A percentile compares a stretch with the other conserved stretches of the same genome.
phyloP scores from a whole-genome alignment of 2,113 vertebrate species.

The Athene cunicularia region DNA sequence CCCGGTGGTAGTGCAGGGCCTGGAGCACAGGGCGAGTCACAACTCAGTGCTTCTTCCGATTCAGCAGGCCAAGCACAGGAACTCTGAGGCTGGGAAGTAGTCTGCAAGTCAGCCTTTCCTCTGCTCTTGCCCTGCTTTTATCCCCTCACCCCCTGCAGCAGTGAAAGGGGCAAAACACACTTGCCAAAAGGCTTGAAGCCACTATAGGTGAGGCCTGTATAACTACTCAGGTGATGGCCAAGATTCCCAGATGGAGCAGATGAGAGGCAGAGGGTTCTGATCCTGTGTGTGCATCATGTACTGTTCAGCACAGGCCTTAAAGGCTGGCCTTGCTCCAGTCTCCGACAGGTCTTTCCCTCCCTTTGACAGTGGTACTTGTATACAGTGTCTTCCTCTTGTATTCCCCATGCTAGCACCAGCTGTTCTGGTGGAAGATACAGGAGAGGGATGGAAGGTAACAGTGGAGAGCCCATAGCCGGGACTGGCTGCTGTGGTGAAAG shows the following conservation, averaged over 20 bases:
- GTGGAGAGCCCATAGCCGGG: background rate
- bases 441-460: background rate
- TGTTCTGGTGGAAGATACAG: background rate
- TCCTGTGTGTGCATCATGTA: accelerated
- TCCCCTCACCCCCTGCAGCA: background rate
- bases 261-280: background rate
- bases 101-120: background rate
- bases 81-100: background rate
- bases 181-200: background rate
- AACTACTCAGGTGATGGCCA: background rate
- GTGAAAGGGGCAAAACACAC: background rate
- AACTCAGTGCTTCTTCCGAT: background rate
- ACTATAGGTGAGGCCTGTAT: background rate
- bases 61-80: background rate
- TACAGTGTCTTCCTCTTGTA: background rate
- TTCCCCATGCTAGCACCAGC: background rate
- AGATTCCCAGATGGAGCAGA: background rate
- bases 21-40: background rate
- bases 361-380: background rate
- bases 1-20: background rate
- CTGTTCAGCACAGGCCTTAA: background rate
- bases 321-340: background rate
- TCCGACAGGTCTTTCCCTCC: background rate
- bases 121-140: background rate
- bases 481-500: background rate